Base-by-base conservation (phyloP, 2,888 invertebrate species). In the Phyto melanocephala region DNA sequence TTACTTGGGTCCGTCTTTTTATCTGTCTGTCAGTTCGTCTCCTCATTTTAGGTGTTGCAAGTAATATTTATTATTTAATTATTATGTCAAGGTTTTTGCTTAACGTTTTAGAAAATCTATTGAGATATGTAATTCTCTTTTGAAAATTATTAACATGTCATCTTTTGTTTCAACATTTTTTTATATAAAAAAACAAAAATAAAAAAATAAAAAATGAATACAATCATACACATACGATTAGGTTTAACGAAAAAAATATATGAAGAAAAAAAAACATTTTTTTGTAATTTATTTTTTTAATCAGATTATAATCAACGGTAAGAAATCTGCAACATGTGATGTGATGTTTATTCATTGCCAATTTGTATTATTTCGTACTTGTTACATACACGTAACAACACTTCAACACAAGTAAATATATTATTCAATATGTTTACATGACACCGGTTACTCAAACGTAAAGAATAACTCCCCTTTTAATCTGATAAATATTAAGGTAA, bases 31-130 rank as follows among this genome's bases (percentile, higher is more conserved):
- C 33, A 13, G 47, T 71, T 20, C 8, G 65, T 47, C 20, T 15
- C 7, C 10, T 35, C n/a, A n/a, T 71, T 54, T 60, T 58, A 60
- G 37, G 24, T 68, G 45, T 67, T 79, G 63, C 28, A 28, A 28
- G 6, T 42, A 65, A 47, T 56, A 40, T 79, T 71, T 79, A 50
- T 52, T 70, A 47, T 75, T 67, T 52, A 79, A 82, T 82, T 82
- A 79, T 78, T 75, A 67, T 79, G 82, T 71, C 82, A 82, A 79
- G 82, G 82, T 71, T 79, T 74, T 22, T 35, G 37, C 56, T 70
- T 52, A 11, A 62, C 33, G 58, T 71, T 50, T 67, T 20, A 74
- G 58, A 72, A 20, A 67, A 80, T 74, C 72, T 74, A 60, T 63
- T 40, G 35, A 63, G 63, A 58, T 63, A 28, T 28, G n/a, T n/a